Conservation (phyloP, 2,113 vertebrate species). For the Semnornis frantzii region DNA sequence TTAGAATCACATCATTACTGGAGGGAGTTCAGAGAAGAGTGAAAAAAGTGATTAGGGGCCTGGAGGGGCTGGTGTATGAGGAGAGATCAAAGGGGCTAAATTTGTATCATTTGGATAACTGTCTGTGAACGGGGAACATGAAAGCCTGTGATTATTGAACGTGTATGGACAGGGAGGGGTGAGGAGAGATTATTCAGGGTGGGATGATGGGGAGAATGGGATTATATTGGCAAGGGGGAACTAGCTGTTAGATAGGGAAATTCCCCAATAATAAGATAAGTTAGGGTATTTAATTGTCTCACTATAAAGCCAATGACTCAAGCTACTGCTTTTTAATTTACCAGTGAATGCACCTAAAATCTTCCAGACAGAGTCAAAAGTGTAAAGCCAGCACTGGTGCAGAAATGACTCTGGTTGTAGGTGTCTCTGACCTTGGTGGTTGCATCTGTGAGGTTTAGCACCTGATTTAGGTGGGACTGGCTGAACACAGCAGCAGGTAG, state of each 20-base stretch:
- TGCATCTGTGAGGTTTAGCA: not conserved
- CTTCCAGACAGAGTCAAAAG: not conserved
- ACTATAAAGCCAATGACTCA: not conserved
- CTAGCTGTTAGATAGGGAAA: not conserved
- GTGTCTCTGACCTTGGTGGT: not conserved
- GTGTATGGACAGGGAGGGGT: not conserved
- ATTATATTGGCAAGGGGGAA: not conserved
- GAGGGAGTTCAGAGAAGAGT: conserved; percentile 67
- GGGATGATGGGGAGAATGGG: not conserved
- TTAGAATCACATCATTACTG: conserved; percentile 67
- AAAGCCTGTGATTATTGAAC: conserved; percentile 20
- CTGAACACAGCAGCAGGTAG: not conserved
- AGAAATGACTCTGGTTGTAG: not conserved
- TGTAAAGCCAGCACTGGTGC: not conserved
- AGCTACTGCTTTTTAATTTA: not conserved
- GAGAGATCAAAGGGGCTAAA: conserved; percentile 55
- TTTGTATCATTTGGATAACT: conserved; percentile 57
- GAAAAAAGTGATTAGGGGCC: conserved; percentile 62
- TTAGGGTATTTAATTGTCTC: not conserved
- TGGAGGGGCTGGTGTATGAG: conserved; percentile 32
- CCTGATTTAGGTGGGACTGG: not conserved
- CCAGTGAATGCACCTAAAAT: not conserved
- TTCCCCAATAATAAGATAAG: not conserved
- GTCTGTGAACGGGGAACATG: not conserved
- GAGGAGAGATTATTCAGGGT: not conserved